Percentiles rank a stretch among this genome's conserved stretches.
These are phyloP conservation scores for Dryas iulia DNA, from an alignment of 1,140 invertebrate genomes.

Conservation along the genomic window DNA sequence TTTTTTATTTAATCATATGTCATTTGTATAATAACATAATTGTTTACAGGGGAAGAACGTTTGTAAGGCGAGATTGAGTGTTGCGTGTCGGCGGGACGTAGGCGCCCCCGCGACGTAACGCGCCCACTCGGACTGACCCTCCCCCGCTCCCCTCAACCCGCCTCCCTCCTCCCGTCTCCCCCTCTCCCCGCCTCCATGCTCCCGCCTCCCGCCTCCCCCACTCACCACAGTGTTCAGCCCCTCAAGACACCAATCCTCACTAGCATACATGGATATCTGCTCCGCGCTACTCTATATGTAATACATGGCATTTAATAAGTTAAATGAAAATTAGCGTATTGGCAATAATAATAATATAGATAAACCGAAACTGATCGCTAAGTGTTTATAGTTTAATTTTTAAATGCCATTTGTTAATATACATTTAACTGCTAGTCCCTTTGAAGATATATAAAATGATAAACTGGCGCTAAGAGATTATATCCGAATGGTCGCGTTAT, in stretches of 20 bases:
- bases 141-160: not conserved
- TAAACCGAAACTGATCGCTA: not conserved
- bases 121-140: conserved; percentile 4
- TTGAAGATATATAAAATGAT: not conserved
- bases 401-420: not conserved
- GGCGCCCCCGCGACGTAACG: conserved; percentile 36
- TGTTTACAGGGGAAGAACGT: conserved; percentile 84
- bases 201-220: not conserved
- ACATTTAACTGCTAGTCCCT: not conserved
- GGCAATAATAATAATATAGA: not conserved
- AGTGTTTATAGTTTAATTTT: not conserved
- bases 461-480: conserved; percentile 20
- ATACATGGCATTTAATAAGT: not conserved
- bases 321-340: not conserved
- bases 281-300: not conserved
- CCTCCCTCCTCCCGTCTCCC: not conserved
- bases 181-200: not conserved
- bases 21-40: too few relatives aligned
- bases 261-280: not conserved
- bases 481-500: conserved; percentile 44
- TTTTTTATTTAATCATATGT: too few relatives aligned
- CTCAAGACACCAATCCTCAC: not conserved
- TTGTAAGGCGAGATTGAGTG: conserved; percentile 87
- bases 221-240: conserved; percentile 19
- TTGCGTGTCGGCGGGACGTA: conserved; percentile 53